A percentile compares a stretch with the other conserved stretches of the same genome.
These are phyloP conservation scores for Fissipunctia ypsillon DNA, from an alignment of 2,888 invertebrate genomes.

Conservation along the genomic window DNA sequence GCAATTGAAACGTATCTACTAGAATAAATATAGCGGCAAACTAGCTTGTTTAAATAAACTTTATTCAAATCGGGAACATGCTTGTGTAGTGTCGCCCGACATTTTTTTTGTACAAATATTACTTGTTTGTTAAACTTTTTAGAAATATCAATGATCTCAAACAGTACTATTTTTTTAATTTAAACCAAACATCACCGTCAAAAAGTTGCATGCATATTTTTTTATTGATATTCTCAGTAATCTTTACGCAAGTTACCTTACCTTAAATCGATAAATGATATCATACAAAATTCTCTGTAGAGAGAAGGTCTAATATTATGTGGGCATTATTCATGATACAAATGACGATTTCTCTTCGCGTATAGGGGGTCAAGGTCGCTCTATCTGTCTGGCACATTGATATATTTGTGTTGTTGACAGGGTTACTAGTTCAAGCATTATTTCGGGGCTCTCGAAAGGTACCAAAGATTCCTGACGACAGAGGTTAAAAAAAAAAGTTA, in stretches of 20 bases:
- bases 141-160: constrained; percentile 33
- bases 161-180: constrained; percentile 45
- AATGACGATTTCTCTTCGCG: constrained; percentile 85
- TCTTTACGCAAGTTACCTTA: constrained; percentile 49
- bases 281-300: constrained; percentile 54
- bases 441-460: constrained; percentile 36
- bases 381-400: constrained; percentile 70
- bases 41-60: constrained; percentile 75
- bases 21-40: constrained; percentile 81
- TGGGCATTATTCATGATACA: constrained; percentile 74
- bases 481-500: neutral
- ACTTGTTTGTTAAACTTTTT: constrained; percentile 58
- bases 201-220: constrained; percentile 4
- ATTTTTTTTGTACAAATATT: constrained; percentile 64
- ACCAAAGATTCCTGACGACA: neutral
- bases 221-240: constrained; percentile 29
- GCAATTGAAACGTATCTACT: constrained; percentile 82
- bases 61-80: constrained; percentile 67
- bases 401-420: constrained; percentile 64
- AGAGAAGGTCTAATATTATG: constrained; percentile 62
- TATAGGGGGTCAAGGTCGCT: constrained; percentile 85
- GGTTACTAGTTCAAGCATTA: constrained; percentile 66
- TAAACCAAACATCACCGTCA: constrained; percentile 31
- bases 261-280: constrained; percentile 52
- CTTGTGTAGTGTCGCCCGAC: constrained; percentile 57